These are phyloP conservation scores for Cryptoblepharus egeriae DNA, from an alignment of 2,797 vertebrate genomes.

Conservation along the genomic window DNA sequence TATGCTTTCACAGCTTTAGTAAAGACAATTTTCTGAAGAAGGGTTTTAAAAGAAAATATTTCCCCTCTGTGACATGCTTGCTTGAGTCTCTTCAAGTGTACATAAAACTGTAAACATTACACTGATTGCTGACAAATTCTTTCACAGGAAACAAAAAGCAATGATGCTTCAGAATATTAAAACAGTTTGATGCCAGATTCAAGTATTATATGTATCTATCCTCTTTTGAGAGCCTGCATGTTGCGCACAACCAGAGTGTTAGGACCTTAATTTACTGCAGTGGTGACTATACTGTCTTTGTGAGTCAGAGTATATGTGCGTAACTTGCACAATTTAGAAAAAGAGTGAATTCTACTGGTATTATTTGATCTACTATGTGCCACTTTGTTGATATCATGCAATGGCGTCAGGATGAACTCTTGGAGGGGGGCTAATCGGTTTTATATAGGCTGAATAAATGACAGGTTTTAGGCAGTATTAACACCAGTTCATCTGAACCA, in stretches of 20 bases:
- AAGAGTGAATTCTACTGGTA: not conserved
- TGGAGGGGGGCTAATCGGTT: not conserved
- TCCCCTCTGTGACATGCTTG: not conserved
- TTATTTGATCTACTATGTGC: not conserved
- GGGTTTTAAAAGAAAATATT: slow-evolving; percentile 17
- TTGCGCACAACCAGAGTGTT: not conserved
- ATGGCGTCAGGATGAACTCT: not conserved
- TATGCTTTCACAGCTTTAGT: slow-evolving; percentile 1
- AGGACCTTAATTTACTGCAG: not conserved
- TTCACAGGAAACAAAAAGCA: not conserved
- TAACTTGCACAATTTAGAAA: not conserved
- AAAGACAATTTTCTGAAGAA: not conserved
- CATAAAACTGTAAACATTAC: slow-evolving; percentile 9
- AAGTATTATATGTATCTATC: slow-evolving; percentile 8
- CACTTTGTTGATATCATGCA: not conserved
- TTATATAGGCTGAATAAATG: not conserved
- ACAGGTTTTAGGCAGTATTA: no score
- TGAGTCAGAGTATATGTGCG: not conserved
- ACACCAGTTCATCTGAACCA: no score
- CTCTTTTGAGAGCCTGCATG: not conserved
- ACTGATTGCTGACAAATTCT: slow-evolving; percentile 28
- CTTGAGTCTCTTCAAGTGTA: not conserved
- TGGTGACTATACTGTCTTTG: no score
- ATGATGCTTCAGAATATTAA: slow-evolving; percentile 39
- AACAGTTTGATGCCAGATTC: not conserved